Percentiles rank a stretch among this genome's conserved stretches.
These are phyloP conservation scores for Aquatica leii DNA, from an alignment of 2,888 invertebrate species.

Conservation along the genomic window DNA sequence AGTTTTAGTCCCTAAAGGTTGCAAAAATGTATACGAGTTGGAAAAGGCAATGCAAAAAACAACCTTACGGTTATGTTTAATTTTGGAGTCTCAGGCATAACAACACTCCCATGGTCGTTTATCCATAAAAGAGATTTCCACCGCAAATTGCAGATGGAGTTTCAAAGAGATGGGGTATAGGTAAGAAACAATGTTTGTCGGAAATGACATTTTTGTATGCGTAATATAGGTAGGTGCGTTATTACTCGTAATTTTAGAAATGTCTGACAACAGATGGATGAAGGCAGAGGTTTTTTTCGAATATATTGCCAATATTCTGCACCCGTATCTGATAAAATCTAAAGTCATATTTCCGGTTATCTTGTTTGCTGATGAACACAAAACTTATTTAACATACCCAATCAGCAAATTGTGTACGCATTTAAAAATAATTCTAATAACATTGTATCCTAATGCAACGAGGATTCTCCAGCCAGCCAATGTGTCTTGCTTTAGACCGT, in stretches of 20 bases:
- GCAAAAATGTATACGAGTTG: not conserved
- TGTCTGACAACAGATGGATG: not conserved
- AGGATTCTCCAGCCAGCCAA: too few relatives aligned
- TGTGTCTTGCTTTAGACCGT: too few relatives aligned
- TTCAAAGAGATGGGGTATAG: too few relatives aligned
- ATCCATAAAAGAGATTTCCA: not conserved
- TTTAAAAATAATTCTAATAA: too few relatives aligned
- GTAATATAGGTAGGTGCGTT: not conserved
- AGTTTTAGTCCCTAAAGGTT: too few relatives aligned
- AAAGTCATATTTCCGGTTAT: not conserved
- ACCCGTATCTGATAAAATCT: too few relatives aligned
- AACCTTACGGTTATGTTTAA: not conserved
- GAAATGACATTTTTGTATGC: not conserved
- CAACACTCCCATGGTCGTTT: not conserved
- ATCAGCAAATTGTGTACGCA: too few relatives aligned
- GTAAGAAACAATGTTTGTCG: not conserved
- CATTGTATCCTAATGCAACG: too few relatives aligned
- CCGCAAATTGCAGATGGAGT: not conserved
- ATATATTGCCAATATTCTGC: too few relatives aligned
- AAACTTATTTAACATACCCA: not conserved
- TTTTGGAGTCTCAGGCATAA: not conserved
- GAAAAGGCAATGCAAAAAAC: not conserved
- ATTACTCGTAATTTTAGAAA: not conserved
- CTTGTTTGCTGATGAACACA: not conserved
- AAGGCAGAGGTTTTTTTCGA: too few relatives aligned